Conservation (phyloP, 2,113 vertebrate genomes). For the Cichladusa arquata region DNA sequence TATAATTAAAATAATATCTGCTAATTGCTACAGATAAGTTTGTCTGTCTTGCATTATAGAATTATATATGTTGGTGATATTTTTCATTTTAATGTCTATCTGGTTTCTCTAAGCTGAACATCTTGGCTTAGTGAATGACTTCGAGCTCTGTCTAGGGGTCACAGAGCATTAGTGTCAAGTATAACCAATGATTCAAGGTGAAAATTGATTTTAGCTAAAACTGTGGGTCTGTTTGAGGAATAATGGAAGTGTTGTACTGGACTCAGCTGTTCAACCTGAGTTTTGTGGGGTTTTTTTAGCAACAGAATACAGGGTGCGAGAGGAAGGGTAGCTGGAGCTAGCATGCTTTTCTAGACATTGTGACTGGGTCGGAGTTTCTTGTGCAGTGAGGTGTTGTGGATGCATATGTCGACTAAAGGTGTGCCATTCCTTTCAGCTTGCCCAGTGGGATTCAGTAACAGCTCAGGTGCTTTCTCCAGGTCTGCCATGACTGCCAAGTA, state of each 20-base stretch:
- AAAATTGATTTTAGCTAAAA: neutral
- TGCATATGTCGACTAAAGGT: neutral
- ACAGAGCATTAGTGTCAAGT: neutral
- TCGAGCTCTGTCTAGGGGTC: conserved; percentile 22
- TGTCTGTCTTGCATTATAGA: fast-evolving
- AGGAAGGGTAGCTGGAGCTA: neutral
- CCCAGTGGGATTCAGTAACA: neutral
- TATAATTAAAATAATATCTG: neutral
- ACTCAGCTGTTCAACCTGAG: neutral
- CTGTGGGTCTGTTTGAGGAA: neutral
- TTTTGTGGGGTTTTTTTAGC: neutral
- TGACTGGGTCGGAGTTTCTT: neutral
- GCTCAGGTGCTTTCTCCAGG: neutral
- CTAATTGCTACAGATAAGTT: neutral
- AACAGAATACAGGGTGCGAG: neutral
- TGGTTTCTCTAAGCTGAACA: neutral
- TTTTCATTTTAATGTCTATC: neutral
- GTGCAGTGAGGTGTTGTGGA: neutral
- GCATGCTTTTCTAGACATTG: neutral
- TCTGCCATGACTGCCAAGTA: neutral
- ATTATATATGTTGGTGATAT: fast-evolving
- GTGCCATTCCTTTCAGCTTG: neutral
- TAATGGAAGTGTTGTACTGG: neutral
- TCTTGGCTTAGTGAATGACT: neutral
- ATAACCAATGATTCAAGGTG: neutral